Conservation (phyloP, 2,888 invertebrate species). For the Melangyna quadrimaculata region DNA sequence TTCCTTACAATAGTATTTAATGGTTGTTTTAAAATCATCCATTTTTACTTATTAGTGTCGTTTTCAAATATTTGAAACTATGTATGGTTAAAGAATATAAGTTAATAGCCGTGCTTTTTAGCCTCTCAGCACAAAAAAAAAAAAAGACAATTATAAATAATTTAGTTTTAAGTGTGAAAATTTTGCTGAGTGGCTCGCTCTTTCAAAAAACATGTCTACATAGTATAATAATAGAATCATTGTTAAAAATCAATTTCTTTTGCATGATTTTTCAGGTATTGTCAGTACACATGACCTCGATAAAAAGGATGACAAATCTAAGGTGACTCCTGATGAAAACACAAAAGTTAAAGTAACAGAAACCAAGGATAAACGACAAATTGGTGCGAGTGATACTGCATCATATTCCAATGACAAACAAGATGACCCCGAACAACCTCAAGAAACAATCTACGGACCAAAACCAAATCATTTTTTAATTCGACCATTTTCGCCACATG, state of each 20-base stretch:
- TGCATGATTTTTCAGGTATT: slow-evolving; percentile 70
- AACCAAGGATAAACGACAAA: slow-evolving; percentile 79
- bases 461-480: slow-evolving; percentile 79
- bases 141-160: too few species aligned
- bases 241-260: too few species aligned
- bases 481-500: slow-evolving; percentile 78
- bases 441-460: slow-evolving; percentile 79
- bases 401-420: slow-evolving; percentile 76
- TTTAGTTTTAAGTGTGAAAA: too few species aligned
- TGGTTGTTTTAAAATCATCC: background rate
- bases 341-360: slow-evolving; percentile 68
- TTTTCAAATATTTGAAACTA: background rate
- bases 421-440: slow-evolving; percentile 79
- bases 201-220: too few species aligned
- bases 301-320: slow-evolving; percentile 68
- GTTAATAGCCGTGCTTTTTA: too few species aligned
- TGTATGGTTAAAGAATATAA: background rate
- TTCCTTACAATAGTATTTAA: background rate
- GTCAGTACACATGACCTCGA: slow-evolving; percentile 73
- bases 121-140: too few species aligned
- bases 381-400: slow-evolving; percentile 77
- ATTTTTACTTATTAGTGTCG: background rate
- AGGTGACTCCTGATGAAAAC: slow-evolving; percentile 68
- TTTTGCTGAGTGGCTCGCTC: too few species aligned
- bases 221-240: too few species aligned